Evolutionary conservation across 2,888 invertebrate species (phyloP).

Genomic region (Tupiocoris notatus): DNA sequence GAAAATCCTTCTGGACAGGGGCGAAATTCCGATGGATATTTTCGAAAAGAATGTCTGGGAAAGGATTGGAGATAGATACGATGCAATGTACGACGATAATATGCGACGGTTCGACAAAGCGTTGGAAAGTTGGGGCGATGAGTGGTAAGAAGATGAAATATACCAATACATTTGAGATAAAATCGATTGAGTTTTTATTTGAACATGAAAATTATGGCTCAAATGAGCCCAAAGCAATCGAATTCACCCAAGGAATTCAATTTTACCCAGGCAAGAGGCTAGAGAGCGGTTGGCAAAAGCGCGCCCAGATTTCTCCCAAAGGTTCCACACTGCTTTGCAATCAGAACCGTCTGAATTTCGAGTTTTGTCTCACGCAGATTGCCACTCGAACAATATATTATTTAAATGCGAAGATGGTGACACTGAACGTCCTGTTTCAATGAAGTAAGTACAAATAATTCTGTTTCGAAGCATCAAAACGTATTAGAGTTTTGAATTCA

Average conservation of each 20-base stretch:
- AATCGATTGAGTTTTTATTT: too few species aligned
- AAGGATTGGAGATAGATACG: background rate
- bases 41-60: conserved; percentile 8
- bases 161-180: too few species aligned
- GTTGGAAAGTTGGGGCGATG: conserved; percentile 15
- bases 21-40: conserved; percentile 12
- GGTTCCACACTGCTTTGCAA: background rate
- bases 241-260: too few species aligned
- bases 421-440: background rate
- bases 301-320: background rate
- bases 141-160: conserved; percentile 18
- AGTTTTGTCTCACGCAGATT: conserved; percentile 30
- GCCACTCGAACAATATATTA: conserved; percentile 30
- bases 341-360: conserved; percentile 4
- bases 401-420: conserved; percentile 22
- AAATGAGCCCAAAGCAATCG: too few species aligned
- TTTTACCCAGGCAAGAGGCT: conserved; percentile 6
- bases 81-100: background rate
- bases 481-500: too few species aligned
- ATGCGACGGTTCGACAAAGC: background rate
- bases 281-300: background rate
- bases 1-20: conserved; percentile 16
- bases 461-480: too few species aligned
- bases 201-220: too few species aligned
- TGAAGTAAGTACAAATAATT: conserved; percentile 21